Conservation (phyloP, 2,888 invertebrate genomes). For the Hypomecis punctinalis region DNA sequence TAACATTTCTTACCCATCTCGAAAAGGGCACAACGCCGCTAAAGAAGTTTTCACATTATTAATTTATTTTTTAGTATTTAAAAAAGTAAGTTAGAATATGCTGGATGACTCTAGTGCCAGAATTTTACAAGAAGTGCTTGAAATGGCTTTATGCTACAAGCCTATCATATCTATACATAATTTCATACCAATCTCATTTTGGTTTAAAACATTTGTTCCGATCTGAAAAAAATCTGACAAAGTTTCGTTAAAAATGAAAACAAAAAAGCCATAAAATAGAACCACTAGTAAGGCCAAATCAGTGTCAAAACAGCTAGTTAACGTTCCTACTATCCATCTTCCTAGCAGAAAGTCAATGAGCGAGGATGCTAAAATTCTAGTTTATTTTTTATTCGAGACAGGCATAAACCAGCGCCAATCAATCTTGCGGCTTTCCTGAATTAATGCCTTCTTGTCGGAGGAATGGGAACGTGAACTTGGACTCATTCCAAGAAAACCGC, state of each 20-base stretch:
- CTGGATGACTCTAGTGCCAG: too few species aligned
- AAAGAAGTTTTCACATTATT: too few species aligned
- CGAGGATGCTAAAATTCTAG: conserved; percentile 43
- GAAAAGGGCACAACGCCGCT: too few species aligned
- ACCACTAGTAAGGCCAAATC: neutral
- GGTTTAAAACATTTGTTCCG: too few species aligned
- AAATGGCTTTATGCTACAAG: too few species aligned
- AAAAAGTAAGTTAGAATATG: too few species aligned
- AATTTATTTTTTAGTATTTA: too few species aligned
- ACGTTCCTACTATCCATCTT: conserved; percentile 41
- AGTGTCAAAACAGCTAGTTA: conserved; percentile 3
- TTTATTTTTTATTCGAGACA: conserved; percentile 44
- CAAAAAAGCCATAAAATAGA: neutral
- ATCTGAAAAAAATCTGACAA: too few species aligned
- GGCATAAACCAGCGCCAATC: conserved; percentile 43
- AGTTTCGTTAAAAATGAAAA: neutral
- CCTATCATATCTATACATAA: too few species aligned
- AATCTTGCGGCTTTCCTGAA: conserved; percentile 44
- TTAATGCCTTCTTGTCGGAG: conserved; percentile 41
- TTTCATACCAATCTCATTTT: too few species aligned
- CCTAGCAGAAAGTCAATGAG: conserved; percentile 50
- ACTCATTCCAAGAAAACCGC: conserved; percentile 40
- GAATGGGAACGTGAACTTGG: conserved; percentile 41
- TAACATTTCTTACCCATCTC: too few species aligned
- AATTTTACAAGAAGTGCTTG: too few species aligned